Conservation (phyloP, 30 jellyfish, hydroid and myxozoan genomes). For the Phacellophora camtschatica region DNA sequence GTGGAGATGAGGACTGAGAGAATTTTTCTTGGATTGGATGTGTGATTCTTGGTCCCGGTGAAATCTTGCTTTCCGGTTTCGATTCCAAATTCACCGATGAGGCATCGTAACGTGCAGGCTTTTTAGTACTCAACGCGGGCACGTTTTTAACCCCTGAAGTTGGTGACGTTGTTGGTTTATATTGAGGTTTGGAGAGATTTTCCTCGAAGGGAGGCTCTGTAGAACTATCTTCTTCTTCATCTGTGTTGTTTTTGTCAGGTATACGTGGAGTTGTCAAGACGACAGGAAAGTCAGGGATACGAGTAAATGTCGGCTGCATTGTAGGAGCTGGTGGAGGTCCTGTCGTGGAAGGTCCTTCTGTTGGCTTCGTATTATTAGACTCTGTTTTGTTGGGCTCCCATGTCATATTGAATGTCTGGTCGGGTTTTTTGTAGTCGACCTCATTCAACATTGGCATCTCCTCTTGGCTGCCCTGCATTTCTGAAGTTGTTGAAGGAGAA, state of each 20-base stretch:
- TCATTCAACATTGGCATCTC: slow-evolving; percentile 28
- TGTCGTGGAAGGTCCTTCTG: slow-evolving; percentile 34
- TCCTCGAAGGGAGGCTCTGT: slow-evolving; percentile 35
- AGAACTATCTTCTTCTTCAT: slow-evolving; percentile 7
- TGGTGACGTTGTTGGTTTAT: slow-evolving; percentile 42
- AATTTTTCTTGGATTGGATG: slow-evolving; percentile 59
- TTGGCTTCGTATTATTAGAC: background rate
- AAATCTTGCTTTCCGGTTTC: no score
- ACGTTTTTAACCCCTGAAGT: slow-evolving; percentile 27
- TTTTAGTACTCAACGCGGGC: slow-evolving; percentile 32
- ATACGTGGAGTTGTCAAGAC: slow-evolving; percentile 62
- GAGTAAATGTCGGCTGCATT: slow-evolving; percentile 46
- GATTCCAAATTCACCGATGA: no score
- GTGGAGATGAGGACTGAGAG: background rate
- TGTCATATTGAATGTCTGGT: slow-evolving; percentile 14
- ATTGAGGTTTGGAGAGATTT: slow-evolving; percentile 28
- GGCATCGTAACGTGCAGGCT: no score
- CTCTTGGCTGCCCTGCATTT: slow-evolving; percentile 11
- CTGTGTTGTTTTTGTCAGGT: background rate
- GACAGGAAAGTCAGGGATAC: slow-evolving; percentile 59
- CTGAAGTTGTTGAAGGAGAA: slow-evolving; percentile 1
- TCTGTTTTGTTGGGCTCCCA: slow-evolving; percentile 44
- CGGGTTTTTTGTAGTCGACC: background rate
- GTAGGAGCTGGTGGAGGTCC: slow-evolving; percentile 60
- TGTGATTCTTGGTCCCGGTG: slow-evolving; percentile 41